Base-by-base conservation (phyloP, 2,888 invertebrate species). In the Cheilosia scutellata region DNA sequence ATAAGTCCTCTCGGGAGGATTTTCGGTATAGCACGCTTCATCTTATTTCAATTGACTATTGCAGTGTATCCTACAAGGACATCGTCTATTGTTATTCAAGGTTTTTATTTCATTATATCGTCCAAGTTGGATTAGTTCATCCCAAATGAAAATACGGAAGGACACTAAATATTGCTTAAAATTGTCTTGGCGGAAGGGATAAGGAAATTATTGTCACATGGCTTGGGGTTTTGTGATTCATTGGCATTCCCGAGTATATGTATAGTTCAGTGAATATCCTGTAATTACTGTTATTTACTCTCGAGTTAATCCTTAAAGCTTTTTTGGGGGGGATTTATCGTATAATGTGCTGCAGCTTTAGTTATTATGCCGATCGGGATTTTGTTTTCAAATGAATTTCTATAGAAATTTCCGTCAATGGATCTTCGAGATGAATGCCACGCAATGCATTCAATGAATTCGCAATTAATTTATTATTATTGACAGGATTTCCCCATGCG, bases 21-120 rank as follows among this genome's bases (percentile, higher is more conserved):
- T 37, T 57, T 44, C 33, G 6, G 37, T 33, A 27, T 31, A 25
- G 25, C 25, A 13, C 11, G 20, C 57, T 49, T 51, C 60, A 66
- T 79, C 40, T 60, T 63, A 42, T 55, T 70, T 63, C 71, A 63
- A 65, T 82, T 72, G 79, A 60, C 79, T 75, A 42, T 75, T 70
- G 58, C 68, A 55, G 49, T 80, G 55, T 68, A 27, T 65, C 51
- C 42, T 47, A 25, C 29, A 55, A 55, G 62, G 60, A 68, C 25
- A 47, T 37, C 37, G 37, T 37, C 25, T 47, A 47, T 53, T 62
- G 20, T 53, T 66, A 51, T 66, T 60, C 53, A 53, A 53, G 74
- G 60, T 44, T 29, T 42, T 55, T 29, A 27, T 44, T 74, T 75
- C 33, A 74, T 49, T 68, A 55, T 49, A 75, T 65, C 58, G 65